Conservation (phyloP, 2,888 invertebrate genomes). For the Tinea semifulvella region DNA sequence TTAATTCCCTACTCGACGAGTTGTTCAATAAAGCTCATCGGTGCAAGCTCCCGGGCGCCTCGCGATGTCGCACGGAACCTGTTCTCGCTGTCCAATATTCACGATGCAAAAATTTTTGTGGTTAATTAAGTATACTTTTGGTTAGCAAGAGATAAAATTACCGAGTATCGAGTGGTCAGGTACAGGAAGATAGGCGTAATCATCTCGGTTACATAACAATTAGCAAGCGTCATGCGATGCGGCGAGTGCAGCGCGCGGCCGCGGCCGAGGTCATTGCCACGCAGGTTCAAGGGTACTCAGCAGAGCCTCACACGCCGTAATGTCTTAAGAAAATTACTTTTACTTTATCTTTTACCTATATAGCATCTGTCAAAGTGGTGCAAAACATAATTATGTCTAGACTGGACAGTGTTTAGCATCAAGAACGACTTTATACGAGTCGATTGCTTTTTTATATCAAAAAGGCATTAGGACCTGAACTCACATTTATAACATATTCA, state of each 20-base stretch:
- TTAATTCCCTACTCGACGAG: conserved; percentile 13
- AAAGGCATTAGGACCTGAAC: too few species aligned
- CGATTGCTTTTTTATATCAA: too few species aligned
- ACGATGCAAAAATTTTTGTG: conserved; percentile 29
- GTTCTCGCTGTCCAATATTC: conserved; percentile 34
- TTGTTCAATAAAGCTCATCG: conserved; percentile 11
- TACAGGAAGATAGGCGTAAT: conserved; percentile 24
- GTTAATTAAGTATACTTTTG: conserved; percentile 34
- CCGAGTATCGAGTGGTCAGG: conserved; percentile 21
- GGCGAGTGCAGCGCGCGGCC: conserved; percentile 26
- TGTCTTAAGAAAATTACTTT: conserved; percentile 9
- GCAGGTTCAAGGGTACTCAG: conserved; percentile 64
- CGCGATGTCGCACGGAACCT: conserved; percentile 40
- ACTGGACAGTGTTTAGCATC: too few species aligned
- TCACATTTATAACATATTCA: too few species aligned
- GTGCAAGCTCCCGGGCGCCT: not conserved
- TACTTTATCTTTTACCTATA: conserved; percentile 11
- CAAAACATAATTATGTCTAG: not conserved
- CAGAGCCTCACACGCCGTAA: conserved; percentile 44
- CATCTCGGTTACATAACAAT: conserved; percentile 60
- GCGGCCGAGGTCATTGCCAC: conserved; percentile 55
- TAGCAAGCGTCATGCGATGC: conserved; percentile 31
- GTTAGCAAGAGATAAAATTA: conserved; percentile 30
- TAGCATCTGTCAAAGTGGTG: not conserved
- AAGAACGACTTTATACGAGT: too few species aligned